Base-by-base conservation (phyloP, 2,113 vertebrate genomes). In the Phocoena phocoena region DNA sequence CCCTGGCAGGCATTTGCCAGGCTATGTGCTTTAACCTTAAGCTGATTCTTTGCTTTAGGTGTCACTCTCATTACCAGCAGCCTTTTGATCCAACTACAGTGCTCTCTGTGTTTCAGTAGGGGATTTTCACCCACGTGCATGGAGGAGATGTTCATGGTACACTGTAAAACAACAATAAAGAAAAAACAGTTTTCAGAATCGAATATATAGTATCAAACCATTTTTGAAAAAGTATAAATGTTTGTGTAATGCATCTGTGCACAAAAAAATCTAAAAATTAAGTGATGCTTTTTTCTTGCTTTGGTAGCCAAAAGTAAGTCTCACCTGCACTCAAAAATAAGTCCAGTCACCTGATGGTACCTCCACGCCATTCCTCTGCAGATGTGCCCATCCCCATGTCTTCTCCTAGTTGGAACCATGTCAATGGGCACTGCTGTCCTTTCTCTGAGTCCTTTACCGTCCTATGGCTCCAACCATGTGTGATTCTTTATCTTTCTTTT, bases 121-220 rank as follows among this genome's bases (percentile, higher is more conserved):
- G 62, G 63, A 87, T 90, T 95, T 95, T 74, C 76, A 96, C 58
- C 92, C 92, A 47, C 44, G 33, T 94, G 96, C 89, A 95, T 96
- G 77, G 38, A 93, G 77, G 26, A 89, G 38, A 60, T 95, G 81
- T 87, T 65, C 41, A 82, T 65, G 67, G 26, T 81, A 94, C 74
- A 82, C n/a, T 96, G 94, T 93, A 90, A 97, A 87, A 88, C 81
- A 92, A 95, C 18, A 97, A 96, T 93, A 95, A 97, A 97, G 60
- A 47, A 63, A 88, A 70, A 62, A 53, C 50, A 33, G 55, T 96
- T 96, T 88, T 91, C 92, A 88, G 81, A 95, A 88, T 36, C 62
- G 4, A 55, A 96, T 50, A 81, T 88, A 93, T 26, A n/a, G 86
- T 58, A 88, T 91, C 77, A 58, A 50, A 17, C 50, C 68, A 23